A percentile compares a stretch with the other conserved stretches of the same genome.
These are phyloP conservation scores for Oostethus manadensis DNA, from an alignment of 2,113 vertebrate genomes.

Conservation along the genomic window DNA sequence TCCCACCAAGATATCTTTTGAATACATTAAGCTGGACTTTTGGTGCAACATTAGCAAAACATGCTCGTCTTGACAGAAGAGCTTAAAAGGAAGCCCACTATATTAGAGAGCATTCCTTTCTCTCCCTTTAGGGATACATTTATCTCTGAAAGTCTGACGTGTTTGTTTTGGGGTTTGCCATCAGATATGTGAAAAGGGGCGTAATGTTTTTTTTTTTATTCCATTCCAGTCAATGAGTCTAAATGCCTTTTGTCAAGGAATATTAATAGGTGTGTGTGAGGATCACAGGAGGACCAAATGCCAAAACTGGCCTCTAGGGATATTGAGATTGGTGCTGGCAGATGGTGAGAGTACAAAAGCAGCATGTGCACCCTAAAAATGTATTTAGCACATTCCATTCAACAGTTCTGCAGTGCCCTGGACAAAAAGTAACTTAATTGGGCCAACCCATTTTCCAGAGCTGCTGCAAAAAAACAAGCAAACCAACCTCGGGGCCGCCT, in stretches of 20 bases:
- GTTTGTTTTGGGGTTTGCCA: constrained; percentile 11
- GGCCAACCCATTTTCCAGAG: not conserved
- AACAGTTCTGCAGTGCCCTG: not conserved
- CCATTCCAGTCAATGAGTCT: constrained; percentile 17
- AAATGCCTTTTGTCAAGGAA: constrained; percentile 25
- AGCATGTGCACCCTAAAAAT: constrained; percentile 6
- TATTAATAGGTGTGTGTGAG: constrained; percentile 27
- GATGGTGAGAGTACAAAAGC: constrained; percentile 2
- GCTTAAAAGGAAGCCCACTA: not conserved
- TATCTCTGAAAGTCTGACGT: constrained; percentile 1
- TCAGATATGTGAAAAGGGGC: constrained; percentile 6
- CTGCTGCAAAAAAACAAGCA: not conserved
- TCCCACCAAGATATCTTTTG: not conserved
- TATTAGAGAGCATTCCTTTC: not conserved
- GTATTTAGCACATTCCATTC: not conserved
- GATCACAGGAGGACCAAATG: constrained; percentile 26
- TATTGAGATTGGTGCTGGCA: constrained; percentile 7
- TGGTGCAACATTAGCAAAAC: not conserved
- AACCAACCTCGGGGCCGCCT: constrained; percentile 54
- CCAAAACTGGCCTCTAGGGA: constrained; percentile 10
- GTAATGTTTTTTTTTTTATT: constrained; percentile 26
- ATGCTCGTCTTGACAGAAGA: not conserved
- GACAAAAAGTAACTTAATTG: not conserved
- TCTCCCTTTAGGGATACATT: constrained; percentile 12
- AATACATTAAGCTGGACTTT: constrained; percentile 1